phyloP scores from a whole-genome alignment of 2,888 invertebrate genomes.

The Dryomyza anilis region DNA sequence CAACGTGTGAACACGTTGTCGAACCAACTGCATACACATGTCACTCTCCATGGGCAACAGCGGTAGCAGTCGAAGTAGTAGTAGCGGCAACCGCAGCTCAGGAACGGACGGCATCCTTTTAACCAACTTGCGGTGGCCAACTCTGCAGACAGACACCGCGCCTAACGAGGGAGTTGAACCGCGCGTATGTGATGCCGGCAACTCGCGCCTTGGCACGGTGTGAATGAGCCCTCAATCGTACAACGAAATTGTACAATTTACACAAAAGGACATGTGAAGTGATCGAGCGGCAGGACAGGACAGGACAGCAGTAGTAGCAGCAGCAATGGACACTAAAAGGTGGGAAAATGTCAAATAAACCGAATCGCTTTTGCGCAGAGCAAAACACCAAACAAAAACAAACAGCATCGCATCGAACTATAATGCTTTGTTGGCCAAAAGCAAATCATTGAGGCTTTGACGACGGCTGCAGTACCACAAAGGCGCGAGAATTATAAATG shows the following conservation, averaged over 20 bases:
- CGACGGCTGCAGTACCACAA: neutral
- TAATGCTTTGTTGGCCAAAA: neutral
- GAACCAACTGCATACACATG: conserved; percentile 61
- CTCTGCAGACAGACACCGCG: conserved; percentile 36
- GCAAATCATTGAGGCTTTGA: neutral
- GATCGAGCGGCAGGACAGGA: neutral
- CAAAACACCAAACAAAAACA: neutral
- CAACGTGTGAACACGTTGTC: conserved; percentile 49
- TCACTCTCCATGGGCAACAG: conserved; percentile 46
- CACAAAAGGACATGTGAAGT: conserved; percentile 3
- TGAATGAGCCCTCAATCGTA: neutral
- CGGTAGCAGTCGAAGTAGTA: no score
- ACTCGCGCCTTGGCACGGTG: conserved; percentile 5
- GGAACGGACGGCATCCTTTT: conserved; percentile 40
- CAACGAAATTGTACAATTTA: neutral
- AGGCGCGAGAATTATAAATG: conserved; percentile 17
- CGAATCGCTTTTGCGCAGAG: neutral
- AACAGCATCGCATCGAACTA: neutral
- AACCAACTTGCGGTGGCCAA: neutral
- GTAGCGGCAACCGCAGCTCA: conserved; percentile 4
- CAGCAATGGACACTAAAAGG: conserved; percentile 55
- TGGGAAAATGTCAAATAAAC: conserved; percentile 57
- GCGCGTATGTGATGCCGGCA: conserved; percentile 25
- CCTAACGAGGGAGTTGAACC: conserved; percentile 60
- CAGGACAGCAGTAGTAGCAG: neutral